Conservation (phyloP, 1,140 invertebrate species). For the Episyrphus balteatus region DNA sequence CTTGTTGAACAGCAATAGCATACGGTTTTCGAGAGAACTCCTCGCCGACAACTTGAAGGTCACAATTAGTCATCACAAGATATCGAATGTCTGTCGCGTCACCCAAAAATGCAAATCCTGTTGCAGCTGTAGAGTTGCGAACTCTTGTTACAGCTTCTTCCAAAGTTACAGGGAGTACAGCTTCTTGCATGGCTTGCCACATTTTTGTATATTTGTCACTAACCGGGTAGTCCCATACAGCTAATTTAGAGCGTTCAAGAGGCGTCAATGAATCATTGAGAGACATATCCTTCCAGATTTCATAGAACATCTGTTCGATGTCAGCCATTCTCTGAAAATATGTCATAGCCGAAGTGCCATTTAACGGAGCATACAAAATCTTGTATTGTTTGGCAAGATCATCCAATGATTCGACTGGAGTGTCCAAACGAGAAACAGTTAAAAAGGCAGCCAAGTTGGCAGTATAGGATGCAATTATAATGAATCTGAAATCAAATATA, state of each 20-base stretch:
- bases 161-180: constrained; percentile 61
- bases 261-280: constrained; percentile 84
- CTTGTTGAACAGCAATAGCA: constrained; percentile 91
- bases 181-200: constrained; percentile 93
- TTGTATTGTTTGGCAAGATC: constrained; percentile 92
- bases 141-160: constrained; percentile 74
- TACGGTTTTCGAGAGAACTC: constrained; percentile 96
- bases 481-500: constrained; percentile 47
- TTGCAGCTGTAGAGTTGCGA: constrained; percentile 55
- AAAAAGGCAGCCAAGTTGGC: constrained; percentile 92
- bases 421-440: constrained; percentile 84
- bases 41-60: constrained; percentile 81
- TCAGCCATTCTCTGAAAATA: constrained; percentile 95
- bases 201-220: constrained; percentile 98
- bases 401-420: constrained; percentile 84
- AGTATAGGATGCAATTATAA: constrained; percentile 96
- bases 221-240: constrained; percentile 98
- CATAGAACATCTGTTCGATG: constrained; percentile 90
- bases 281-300: constrained; percentile 97
- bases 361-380: constrained; percentile 82
- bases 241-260: constrained; percentile 80
- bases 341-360: constrained; percentile 67
- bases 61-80: constrained; percentile 73
- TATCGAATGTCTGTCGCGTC: constrained; percentile 92
- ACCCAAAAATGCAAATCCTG: constrained; percentile 83